These are phyloP conservation scores for Hoplodrina ambigua DNA, from an alignment of 2,888 invertebrate genomes.

Conservation along the genomic window DNA sequence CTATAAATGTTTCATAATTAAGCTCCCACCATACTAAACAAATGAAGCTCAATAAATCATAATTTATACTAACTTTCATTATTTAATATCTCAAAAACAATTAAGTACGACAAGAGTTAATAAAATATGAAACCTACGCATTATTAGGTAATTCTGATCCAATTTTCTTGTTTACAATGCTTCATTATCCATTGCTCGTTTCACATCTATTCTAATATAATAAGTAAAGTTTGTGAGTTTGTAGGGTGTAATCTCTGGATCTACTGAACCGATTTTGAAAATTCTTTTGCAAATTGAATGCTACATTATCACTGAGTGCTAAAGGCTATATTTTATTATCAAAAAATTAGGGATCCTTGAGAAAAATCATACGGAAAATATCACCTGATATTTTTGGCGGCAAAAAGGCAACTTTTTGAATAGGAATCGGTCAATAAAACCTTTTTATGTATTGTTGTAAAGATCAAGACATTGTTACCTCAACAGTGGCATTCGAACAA, in stretches of 20 bases:
- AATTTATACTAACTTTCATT: not conserved
- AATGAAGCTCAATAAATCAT: conserved; percentile 1
- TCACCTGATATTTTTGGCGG: not conserved
- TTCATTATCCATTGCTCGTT: conserved; percentile 18
- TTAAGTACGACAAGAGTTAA: not conserved
- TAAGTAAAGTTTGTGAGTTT: too few species aligned
- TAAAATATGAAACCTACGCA: not conserved
- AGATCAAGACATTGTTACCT: conserved; percentile 58
- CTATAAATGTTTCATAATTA: not conserved
- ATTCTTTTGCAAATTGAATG: too few species aligned
- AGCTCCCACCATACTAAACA: not conserved
- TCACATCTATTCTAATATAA: too few species aligned
- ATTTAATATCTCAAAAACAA: conserved; percentile 1
- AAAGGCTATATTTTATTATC: too few species aligned
- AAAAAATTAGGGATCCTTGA: too few species aligned
- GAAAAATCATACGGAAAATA: not conserved
- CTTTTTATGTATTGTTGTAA: conserved; percentile 41
- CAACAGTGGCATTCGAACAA: conserved; percentile 54
- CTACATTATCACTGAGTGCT: too few species aligned
- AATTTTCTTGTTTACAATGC: conserved; percentile 20
- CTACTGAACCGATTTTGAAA: too few species aligned
- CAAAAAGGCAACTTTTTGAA: conserved; percentile 25
- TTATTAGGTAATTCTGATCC: not conserved
- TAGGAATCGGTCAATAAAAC: conserved; percentile 32
- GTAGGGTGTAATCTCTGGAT: too few species aligned